These are phyloP conservation scores for Tupaia tana DNA, from an alignment of 2,113 vertebrate species.

Conservation along the genomic window DNA sequence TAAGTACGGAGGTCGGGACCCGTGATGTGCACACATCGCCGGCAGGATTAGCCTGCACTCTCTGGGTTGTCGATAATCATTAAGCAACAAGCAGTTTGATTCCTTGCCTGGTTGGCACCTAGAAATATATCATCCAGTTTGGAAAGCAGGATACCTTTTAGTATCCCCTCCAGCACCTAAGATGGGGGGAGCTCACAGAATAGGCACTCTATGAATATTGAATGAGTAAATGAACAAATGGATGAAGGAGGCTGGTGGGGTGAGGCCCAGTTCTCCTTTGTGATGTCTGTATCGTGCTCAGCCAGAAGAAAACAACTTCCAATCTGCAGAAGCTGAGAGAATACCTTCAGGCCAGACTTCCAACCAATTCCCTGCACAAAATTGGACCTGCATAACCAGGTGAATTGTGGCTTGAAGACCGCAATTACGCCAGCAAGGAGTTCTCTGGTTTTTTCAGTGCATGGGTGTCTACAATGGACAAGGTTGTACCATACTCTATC, in stretches of 20 bases:
- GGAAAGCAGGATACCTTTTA: conserved; percentile 63
- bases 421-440: neutral
- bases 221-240: conserved; percentile 35
- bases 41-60: neutral
- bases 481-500: neutral
- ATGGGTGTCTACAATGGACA: neutral
- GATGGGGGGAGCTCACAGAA: neutral
- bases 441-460: neutral
- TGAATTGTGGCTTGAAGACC: neutral
- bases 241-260: neutral
- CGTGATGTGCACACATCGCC: neutral
- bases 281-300: neutral
- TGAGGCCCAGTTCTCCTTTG: neutral
- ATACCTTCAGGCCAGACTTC: conserved; percentile 61
- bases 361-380: conserved; percentile 54
- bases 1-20: neutral
- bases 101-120: conserved; percentile 43
- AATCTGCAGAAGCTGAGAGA: conserved; percentile 28
- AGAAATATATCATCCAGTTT: conserved; percentile 58
- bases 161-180: conserved; percentile 36
- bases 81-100: conserved; percentile 51
- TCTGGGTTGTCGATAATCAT: conserved; percentile 34
- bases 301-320: conserved; percentile 53
- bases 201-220: neutral
- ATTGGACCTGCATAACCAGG: conserved; percentile 17